phyloP scores from a whole-genome alignment of 1,140 invertebrate species.

The Drosophila baimaii region DNA sequence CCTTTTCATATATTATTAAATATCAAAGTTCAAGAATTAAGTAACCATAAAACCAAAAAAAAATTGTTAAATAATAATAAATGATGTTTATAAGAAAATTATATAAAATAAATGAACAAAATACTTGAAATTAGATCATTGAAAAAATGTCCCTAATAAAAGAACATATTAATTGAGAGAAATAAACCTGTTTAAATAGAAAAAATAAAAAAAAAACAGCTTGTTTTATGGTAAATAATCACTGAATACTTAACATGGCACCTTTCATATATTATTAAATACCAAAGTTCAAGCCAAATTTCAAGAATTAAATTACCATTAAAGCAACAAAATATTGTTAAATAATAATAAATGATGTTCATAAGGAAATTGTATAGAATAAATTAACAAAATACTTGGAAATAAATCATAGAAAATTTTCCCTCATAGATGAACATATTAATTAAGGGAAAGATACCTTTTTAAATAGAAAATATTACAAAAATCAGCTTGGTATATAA shows the following conservation, averaged over 20 bases:
- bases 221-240: too few relatives aligned
- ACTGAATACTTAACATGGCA: too few relatives aligned
- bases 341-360: too few relatives aligned
- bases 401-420: not conserved
- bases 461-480: too few relatives aligned
- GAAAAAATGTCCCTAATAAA: too few relatives aligned
- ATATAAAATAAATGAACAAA: not conserved
- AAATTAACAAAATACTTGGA: not conserved
- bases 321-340: not conserved
- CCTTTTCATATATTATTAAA: not conserved
- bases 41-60: not conserved
- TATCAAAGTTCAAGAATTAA: not conserved
- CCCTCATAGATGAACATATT: too few relatives aligned
- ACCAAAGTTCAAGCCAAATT: not conserved
- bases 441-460: too few relatives aligned
- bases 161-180: too few relatives aligned
- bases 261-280: not conserved
- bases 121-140: not conserved
- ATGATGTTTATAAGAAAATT: not conserved
- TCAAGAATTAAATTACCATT: not conserved
- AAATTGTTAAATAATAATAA: not conserved
- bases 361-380: not conserved
- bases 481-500: too few relatives aligned
- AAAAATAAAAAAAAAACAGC: not conserved
- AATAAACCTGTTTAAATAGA: too few relatives aligned